phyloP scores from a whole-genome alignment of 2,888 invertebrate species.

The Pandemis cinnamomeana region DNA sequence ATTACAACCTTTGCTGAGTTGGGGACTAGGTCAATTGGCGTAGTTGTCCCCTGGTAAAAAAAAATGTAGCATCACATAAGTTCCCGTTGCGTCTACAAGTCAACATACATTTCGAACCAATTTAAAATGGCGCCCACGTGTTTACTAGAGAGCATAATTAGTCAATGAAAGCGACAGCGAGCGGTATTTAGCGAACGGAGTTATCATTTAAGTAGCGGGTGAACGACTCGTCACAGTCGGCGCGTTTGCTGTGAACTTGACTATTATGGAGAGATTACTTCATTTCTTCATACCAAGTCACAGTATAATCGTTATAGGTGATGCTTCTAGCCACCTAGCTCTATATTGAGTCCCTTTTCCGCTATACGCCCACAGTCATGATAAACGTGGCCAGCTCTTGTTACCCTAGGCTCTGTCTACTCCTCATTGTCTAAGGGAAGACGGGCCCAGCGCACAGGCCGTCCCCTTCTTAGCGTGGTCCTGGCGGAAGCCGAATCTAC shows the following conservation, averaged over 20 bases:
- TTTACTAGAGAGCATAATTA: conserved; percentile 17
- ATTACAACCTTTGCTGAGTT: no score
- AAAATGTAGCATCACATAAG: not conserved
- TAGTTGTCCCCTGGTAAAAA: no score
- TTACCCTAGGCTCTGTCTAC: no score
- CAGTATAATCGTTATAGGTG: not conserved
- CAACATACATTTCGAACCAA: conserved; percentile 9
- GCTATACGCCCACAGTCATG: no score
- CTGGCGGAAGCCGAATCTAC: no score
- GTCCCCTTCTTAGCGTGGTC: no score
- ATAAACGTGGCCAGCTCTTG: no score
- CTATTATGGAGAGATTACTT: conserved; percentile 38
- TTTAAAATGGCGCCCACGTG: conserved; percentile 18
- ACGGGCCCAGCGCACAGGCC: no score
- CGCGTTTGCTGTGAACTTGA: conserved; percentile 18
- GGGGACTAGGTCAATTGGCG: no score
- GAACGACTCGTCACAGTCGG: conserved; percentile 36
- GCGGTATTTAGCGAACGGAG: conserved; percentile 21
- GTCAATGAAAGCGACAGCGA: conserved; percentile 33
- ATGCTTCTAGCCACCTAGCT: no score
- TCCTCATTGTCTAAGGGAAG: no score
- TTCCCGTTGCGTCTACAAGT: not conserved
- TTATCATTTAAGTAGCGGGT: conserved; percentile 30
- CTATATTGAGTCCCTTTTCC: no score
- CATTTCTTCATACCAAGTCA: not conserved